These are phyloP conservation scores for Chlorodrepanis virens DNA, from an alignment of 2,113 vertebrate genomes.

Conservation along the genomic window DNA sequence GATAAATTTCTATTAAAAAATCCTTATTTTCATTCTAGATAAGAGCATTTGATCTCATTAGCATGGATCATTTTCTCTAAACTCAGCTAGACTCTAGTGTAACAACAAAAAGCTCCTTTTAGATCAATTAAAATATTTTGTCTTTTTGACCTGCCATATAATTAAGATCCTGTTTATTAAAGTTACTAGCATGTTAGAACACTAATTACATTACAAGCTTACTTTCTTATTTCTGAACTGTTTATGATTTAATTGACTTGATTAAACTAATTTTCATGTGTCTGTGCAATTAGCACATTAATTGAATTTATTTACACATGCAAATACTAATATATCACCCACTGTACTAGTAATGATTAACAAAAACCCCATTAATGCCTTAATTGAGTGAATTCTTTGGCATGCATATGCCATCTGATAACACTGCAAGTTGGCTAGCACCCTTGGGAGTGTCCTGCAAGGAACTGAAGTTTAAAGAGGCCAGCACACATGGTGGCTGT, in stretches of 20 bases:
- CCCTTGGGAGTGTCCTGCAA: neutral
- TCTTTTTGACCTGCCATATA: conserved; percentile 49
- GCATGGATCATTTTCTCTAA: conserved; percentile 60
- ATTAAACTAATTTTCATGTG: conserved; percentile 71
- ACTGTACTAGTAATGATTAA: neutral
- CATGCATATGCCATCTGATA: neutral
- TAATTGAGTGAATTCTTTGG: neutral
- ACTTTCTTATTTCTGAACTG: conserved; percentile 70
- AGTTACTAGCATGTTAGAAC: conserved; percentile 70
- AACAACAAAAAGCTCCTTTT: conserved; percentile 39
- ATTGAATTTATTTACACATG: conserved; percentile 69
- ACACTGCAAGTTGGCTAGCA: neutral
- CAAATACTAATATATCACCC: conserved; percentile 33
- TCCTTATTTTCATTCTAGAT: conserved; percentile 64
- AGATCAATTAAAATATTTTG: conserved; percentile 61
- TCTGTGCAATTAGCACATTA: conserved; percentile 68
- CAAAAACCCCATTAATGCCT: neutral
- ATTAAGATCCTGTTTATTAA: conserved; percentile 71
- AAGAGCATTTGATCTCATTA: conserved; percentile 68
- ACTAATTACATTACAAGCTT: conserved; percentile 72
- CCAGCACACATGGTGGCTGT: neutral
- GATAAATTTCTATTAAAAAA: conserved; percentile 63
- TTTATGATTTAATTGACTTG: conserved; percentile 74
- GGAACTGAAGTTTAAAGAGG: neutral
- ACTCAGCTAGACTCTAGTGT: conserved; percentile 19